These are phyloP conservation scores for Emmelina monodactyla DNA, from an alignment of 2,888 invertebrate genomes.

Conservation along the genomic window DNA sequence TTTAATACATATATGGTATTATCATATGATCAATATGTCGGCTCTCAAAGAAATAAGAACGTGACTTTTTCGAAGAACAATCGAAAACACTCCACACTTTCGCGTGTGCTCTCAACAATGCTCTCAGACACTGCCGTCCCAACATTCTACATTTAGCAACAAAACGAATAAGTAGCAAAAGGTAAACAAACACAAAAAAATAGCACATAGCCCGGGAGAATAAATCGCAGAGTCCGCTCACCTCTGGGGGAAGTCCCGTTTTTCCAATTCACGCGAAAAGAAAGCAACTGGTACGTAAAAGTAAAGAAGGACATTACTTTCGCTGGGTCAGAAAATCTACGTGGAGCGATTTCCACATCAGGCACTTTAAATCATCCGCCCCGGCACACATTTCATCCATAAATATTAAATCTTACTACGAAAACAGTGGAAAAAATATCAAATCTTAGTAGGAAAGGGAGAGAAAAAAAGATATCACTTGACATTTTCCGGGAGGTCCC, in stretches of 20 bases:
- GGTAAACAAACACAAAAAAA: slow-evolving; percentile 57
- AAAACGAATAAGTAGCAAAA: slow-evolving; percentile 55
- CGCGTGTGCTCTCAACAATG: too few species aligned
- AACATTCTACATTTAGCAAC: slow-evolving; percentile 54
- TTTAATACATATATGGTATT: too few species aligned
- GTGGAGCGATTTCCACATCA: slow-evolving; percentile 61
- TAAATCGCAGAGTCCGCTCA: slow-evolving; percentile 50
- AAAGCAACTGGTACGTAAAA: slow-evolving; percentile 61
- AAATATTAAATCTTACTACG: slow-evolving; percentile 65
- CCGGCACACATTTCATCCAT: slow-evolving; percentile 63
- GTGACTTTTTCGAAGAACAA: too few species aligned
- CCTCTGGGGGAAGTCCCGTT: slow-evolving; percentile 46
- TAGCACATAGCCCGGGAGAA: slow-evolving; percentile 48
- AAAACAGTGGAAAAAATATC: too few species aligned
- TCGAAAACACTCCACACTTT: too few species aligned
- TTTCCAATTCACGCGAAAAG: slow-evolving; percentile 43
- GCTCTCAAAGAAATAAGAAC: too few species aligned
- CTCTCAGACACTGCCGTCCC: too few species aligned
- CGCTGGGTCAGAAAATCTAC: slow-evolving; percentile 63
- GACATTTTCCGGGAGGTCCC: slow-evolving; percentile 51
- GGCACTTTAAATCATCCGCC: slow-evolving; percentile 63
- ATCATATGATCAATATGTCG: too few species aligned
- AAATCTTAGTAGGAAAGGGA: slow-evolving; percentile 45
- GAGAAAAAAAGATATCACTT: slow-evolving; percentile 55
- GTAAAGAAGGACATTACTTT: slow-evolving; percentile 58